Conservation (phyloP, 2,113 vertebrate species). For the Periophthalmus modestus region DNA sequence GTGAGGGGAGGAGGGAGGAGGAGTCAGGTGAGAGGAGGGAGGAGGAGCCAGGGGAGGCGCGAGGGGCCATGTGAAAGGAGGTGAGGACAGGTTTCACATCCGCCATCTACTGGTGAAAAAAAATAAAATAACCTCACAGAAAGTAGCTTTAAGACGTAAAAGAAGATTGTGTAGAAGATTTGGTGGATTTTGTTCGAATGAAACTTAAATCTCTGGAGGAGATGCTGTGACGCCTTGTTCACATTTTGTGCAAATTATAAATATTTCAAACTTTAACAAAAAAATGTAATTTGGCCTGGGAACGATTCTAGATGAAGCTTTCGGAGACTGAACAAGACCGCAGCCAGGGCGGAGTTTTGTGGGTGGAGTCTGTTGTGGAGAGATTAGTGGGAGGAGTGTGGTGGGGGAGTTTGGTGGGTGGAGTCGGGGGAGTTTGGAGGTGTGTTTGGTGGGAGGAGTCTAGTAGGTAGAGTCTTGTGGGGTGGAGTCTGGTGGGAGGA, state of each 20-base stretch:
- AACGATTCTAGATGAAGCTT: not conserved
- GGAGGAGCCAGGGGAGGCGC: too few relatives aligned
- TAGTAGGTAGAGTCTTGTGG: not conserved
- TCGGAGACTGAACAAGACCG: constrained; percentile 26
- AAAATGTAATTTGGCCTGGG: too few relatives aligned
- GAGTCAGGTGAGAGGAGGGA: too few relatives aligned
- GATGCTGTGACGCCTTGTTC: not conserved
- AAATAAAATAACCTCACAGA: too few relatives aligned
- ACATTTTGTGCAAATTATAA: not conserved
- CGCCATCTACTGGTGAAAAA: too few relatives aligned
- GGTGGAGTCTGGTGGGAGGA: not conserved
- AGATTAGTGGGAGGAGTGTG: not conserved
- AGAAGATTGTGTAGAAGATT: not conserved
- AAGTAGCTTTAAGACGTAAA: not conserved
- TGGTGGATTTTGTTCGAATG: not conserved
- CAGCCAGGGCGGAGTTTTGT: not conserved
- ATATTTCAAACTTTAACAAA: not conserved
- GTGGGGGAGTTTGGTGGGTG: not conserved
- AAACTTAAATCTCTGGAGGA: not conserved
- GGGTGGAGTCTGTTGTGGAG: too few relatives aligned
- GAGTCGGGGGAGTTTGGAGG: not conserved
- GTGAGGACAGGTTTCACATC: too few relatives aligned
- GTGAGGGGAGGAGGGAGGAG: too few relatives aligned
- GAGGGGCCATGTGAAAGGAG: too few relatives aligned
- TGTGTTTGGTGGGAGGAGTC: not conserved